Evolutionary conservation across 2,888 invertebrate species (phyloP).

Genomic region (Andrena trimmerana): DNA sequence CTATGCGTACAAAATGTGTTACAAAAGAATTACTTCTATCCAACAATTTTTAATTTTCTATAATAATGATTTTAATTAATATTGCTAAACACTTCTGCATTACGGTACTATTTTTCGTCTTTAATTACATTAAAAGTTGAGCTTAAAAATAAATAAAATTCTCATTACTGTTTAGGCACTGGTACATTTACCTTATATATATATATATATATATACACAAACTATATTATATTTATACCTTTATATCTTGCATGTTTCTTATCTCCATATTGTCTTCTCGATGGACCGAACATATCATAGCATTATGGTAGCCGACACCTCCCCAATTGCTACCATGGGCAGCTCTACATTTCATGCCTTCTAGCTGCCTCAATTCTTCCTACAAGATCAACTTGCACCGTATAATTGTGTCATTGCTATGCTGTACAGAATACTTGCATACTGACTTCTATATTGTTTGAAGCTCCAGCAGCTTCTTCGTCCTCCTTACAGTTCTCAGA

Average conservation of each 20-base stretch:
- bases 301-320: conserved; percentile 93
- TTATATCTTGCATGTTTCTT: conserved; percentile 87
- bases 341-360: conserved; percentile 95
- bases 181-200: too few relatives aligned
- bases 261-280: conserved; percentile 86
- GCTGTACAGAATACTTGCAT: conserved; percentile 83
- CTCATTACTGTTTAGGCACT: too few relatives aligned
- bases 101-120: too few relatives aligned
- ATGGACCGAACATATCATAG: conserved; percentile 91
- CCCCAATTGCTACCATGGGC: conserved; percentile 94
- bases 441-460: conserved; percentile 81
- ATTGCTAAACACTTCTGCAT: too few relatives aligned
- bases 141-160: too few relatives aligned
- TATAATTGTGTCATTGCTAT: conserved; percentile 85
- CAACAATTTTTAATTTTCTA: too few relatives aligned
- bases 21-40: too few relatives aligned
- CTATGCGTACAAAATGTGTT: too few relatives aligned
- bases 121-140: too few relatives aligned
- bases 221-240: conserved; percentile 85
- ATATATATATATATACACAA: not conserved
- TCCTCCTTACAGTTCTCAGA: conserved; percentile 71
- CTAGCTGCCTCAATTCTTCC: conserved; percentile 89
- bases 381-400: conserved; percentile 84
- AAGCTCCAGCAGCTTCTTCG: conserved; percentile 74
- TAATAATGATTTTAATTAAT: too few relatives aligned